Base-by-base conservation (phyloP, 1,140 invertebrate species). In the Trypoxylus dichotomus region DNA sequence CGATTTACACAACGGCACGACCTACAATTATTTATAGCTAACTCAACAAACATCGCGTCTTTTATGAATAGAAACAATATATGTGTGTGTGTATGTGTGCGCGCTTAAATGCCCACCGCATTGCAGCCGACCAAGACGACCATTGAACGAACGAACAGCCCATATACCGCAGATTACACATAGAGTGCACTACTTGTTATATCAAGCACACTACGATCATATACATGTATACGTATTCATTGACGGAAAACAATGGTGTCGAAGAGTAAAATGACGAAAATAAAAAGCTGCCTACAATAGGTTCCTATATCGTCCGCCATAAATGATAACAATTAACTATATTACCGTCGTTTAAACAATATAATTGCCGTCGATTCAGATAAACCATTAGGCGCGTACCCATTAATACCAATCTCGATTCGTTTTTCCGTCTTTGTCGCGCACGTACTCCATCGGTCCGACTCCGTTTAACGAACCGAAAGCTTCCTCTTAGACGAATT, bases 361-460 rank as follows among this genome's bases (percentile, higher is more conserved):
- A 68, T 68, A 68, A 68, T 68, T 68, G 60, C 60, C 60, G 21
- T 68, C 60, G 60, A 68, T 68, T 68, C 60, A 68, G 60, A 68
- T 68, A 68, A 68, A 68, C 60, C 27, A 68, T 68, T 75, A 58
- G 79, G 74, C 71, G 41, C 72, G 79, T 78, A 76, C 79, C 73
- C 79, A 79, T 79, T 79, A 76, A 60, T 79, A 78, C 79, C 77
- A 76, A 78, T 79, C 75, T 77, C 77, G 74, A 43, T 63, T 41
- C 73, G 79, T 78, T 37, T 76, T 76, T 74, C 79, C 76, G 77
- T 63, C 77, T 68, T 32, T 32, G 71, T 73, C 72, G 72, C 72
- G 60, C 60, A 7, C 21, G 24, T 13, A 8, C 24, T 24, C 27
- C 60, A 29, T 24, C 60, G 7, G 27, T 29, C 13, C 60, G 24